A percentile compares a stretch with the other conserved stretches of the same genome.
phyloP scores from a whole-genome alignment of 2,113 vertebrate genomes.

The Stegastes partitus region DNA sequence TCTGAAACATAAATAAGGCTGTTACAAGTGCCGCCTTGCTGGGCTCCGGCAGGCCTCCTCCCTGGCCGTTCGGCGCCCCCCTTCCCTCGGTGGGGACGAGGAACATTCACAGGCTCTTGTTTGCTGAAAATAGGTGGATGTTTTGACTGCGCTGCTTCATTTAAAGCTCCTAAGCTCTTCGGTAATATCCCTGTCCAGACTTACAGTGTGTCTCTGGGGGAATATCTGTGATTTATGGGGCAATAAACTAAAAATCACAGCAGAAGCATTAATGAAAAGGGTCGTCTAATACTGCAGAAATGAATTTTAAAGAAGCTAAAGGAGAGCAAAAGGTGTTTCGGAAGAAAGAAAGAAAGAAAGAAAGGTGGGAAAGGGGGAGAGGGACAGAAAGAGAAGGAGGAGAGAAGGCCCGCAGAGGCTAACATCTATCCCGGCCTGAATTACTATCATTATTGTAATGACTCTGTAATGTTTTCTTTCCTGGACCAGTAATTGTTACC shows the following conservation, averaged over 20 bases:
- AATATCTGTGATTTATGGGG: constrained; percentile 39
- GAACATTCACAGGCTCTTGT: constrained; percentile 34
- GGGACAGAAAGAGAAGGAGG: constrained; percentile 25
- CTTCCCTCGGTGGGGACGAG: not conserved
- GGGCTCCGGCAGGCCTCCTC: constrained; percentile 17
- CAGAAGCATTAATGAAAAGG: constrained; percentile 23
- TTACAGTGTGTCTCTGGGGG: constrained; percentile 8
- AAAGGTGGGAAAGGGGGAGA: constrained; percentile 15
- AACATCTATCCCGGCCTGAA: constrained; percentile 74
- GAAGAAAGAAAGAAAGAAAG: constrained; percentile 29
- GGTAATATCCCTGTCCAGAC: constrained; percentile 11
- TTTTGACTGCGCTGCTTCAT: not conserved
- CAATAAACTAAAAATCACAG: constrained; percentile 40
- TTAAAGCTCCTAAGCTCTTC: not conserved
- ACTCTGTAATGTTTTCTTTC: constrained; percentile 85
- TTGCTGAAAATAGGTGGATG: constrained; percentile 26
- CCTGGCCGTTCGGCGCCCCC: not conserved
- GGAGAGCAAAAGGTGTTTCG: not conserved
- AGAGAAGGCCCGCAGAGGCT: constrained; percentile 63
- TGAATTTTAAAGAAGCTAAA: constrained; percentile 11
- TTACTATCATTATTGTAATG: constrained; percentile 87
- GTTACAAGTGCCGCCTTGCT: constrained; percentile 64
- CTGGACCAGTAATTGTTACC: constrained; percentile 84
- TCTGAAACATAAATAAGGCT: constrained; percentile 83
- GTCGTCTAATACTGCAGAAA: not conserved